A percentile compares a stretch with the other conserved stretches of the same genome.
These are phyloP conservation scores for Tachystola acroxantha DNA, from an alignment of 2,888 invertebrate genomes.

Conservation along the genomic window DNA sequence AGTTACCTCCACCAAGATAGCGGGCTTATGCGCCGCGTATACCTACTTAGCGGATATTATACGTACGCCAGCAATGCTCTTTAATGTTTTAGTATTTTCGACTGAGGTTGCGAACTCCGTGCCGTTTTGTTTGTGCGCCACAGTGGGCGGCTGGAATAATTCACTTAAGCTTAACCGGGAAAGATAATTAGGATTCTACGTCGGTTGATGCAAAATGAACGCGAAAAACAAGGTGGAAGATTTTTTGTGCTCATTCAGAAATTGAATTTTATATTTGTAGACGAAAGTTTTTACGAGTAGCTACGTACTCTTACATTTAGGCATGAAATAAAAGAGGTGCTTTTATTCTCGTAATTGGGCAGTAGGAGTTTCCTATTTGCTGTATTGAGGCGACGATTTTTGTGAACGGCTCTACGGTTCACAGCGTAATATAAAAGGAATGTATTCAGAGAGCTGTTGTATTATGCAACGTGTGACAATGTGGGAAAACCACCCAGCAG, in stretches of 20 bases:
- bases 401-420: constrained; percentile 35
- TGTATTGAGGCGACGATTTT: constrained; percentile 21
- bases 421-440: constrained; percentile 31
- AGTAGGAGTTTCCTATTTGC: constrained; percentile 18
- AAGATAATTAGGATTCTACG: constrained; percentile 78
- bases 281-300: constrained; percentile 71
- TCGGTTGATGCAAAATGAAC: constrained; percentile 75
- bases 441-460: constrained; percentile 44
- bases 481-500: constrained; percentile 47
- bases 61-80: constrained; percentile 67
- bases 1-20: constrained; percentile 68
- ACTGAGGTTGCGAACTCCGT: constrained; percentile 73
- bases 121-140: constrained; percentile 73
- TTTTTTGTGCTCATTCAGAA: constrained; percentile 74
- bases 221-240: constrained; percentile 71
- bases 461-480: constrained; percentile 57
- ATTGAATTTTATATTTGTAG: constrained; percentile 75
- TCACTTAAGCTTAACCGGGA: constrained; percentile 78
- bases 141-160: constrained; percentile 75
- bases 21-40: constrained; percentile 61
- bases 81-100: constrained; percentile 77
- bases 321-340: constrained; percentile 45
- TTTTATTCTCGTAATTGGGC: constrained; percentile 51
- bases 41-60: constrained; percentile 70
- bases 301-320: constrained; percentile 51